Evolutionary conservation across 2,797 vertebrate genomes (phyloP).

Genomic region (Acipenser transmontanus): DNA sequence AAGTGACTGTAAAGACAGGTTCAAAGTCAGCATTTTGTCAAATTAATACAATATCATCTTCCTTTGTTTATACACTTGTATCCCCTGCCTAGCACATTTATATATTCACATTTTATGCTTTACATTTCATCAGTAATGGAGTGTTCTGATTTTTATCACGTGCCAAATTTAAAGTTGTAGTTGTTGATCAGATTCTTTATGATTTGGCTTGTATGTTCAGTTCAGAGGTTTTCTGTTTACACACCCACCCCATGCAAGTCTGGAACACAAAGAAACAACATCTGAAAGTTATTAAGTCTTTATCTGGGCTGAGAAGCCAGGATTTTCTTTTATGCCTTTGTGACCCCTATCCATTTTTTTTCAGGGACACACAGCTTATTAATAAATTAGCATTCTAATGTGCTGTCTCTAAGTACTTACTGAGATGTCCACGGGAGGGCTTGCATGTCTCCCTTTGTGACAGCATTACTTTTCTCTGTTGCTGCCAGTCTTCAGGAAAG

Average conservation of each 20-base stretch:
- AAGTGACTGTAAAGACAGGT: too few relatives aligned
- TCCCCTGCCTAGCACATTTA: too few relatives aligned
- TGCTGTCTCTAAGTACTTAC: background rate
- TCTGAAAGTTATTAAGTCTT: background rate
- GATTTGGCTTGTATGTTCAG: too few relatives aligned
- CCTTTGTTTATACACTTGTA: too few relatives aligned
- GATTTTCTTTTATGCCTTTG: background rate
- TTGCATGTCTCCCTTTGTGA: background rate
- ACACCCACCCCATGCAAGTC: background rate
- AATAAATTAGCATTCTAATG: constrained; percentile 2
- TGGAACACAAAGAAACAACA: background rate
- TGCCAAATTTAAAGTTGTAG: too few relatives aligned
- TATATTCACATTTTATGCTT: too few relatives aligned
- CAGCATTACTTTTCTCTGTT: background rate
- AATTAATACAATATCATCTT: too few relatives aligned
- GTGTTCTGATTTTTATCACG: too few relatives aligned
- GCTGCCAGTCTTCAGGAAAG: background rate
- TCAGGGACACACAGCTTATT: constrained; percentile 1
- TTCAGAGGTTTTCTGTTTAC: constrained; percentile 8
- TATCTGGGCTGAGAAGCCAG: background rate
- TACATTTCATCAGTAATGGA: too few relatives aligned
- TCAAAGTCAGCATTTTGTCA: too few relatives aligned
- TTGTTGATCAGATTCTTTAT: background rate
- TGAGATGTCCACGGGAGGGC: background rate
- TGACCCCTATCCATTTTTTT: background rate